phyloP scores from a whole-genome alignment of 2,797 vertebrate species.

The Sorex maritimensis region DNA sequence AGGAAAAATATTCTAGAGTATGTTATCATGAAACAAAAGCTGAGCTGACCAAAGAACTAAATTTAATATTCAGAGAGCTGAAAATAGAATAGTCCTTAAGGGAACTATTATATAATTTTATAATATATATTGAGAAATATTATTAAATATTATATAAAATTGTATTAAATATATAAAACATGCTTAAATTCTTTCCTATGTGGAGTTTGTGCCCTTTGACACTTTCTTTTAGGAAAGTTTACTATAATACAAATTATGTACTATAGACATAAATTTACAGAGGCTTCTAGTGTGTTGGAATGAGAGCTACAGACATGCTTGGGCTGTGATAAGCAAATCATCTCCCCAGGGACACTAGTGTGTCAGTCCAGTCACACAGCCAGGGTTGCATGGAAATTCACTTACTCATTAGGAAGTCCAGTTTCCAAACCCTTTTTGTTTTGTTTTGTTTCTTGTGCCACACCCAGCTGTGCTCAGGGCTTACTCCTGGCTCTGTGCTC shows the following conservation, averaged over 20 bases:
- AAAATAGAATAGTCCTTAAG: too few relatives aligned
- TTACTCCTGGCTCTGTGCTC: too few relatives aligned
- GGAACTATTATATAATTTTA: too few relatives aligned
- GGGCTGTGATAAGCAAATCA: background rate
- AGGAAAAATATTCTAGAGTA: background rate
- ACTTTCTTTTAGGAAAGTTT: background rate
- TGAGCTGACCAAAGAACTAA: background rate
- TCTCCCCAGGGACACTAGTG: background rate
- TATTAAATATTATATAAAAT: background rate
- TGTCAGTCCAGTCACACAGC: background rate
- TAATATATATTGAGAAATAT: slow-evolving; percentile 23
- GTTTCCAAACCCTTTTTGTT: background rate
- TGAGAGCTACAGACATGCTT: background rate
- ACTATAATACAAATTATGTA: slow-evolving; percentile 33
- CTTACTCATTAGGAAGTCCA: background rate
- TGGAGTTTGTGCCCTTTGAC: slow-evolving; percentile 35
- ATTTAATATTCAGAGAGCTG: too few relatives aligned
- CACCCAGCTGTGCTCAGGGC: too few relatives aligned
- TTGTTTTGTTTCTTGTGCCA: too few relatives aligned
- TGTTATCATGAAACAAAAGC: background rate
- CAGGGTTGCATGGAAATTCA: background rate
- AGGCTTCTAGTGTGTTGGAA: background rate
- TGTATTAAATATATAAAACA: background rate
- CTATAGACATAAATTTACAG: background rate
- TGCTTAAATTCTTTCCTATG: background rate